Conservation (phyloP, 2,888 invertebrate genomes). For the Xylota segnis region DNA sequence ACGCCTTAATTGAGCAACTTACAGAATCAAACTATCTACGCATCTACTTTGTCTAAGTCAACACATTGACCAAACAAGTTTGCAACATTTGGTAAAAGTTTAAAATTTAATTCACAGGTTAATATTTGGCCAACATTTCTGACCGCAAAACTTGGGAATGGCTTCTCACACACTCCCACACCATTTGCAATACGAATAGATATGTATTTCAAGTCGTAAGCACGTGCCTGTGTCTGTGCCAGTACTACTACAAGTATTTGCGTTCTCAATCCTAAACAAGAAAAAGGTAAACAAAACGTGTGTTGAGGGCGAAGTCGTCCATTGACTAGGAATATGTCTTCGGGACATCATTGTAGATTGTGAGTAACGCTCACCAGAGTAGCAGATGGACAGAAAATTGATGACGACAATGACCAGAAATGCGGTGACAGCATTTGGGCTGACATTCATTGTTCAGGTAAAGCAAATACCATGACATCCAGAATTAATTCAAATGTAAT, state of each 20-base stretch:
- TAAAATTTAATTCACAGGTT: not conserved
- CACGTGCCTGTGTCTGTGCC: conserved; percentile 12
- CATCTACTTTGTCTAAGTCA: conserved; percentile 2
- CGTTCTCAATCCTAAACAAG: conserved; percentile 26
- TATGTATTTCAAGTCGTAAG: not conserved
- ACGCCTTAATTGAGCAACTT: not conserved
- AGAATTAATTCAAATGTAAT: conserved; percentile 76
- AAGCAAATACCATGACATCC: conserved; percentile 61
- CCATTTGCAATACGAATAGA: not conserved
- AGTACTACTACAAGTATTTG: conserved; percentile 28
- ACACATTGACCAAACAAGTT: conserved; percentile 10
- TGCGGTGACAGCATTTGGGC: conserved; percentile 57
- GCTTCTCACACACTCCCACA: not conserved
- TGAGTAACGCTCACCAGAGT: not conserved
- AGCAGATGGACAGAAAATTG: conserved; percentile 56
- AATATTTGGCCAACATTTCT: conserved; percentile 32
- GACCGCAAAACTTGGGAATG: conserved; percentile 16
- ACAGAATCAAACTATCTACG: not conserved
- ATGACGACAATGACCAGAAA: conserved; percentile 62
- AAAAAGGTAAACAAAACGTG: conserved; percentile 54
- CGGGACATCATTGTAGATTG: not conserved
- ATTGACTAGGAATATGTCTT: conserved; percentile 35
- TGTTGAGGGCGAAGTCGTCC: conserved; percentile 26
- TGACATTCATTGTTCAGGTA: conserved; percentile 67
- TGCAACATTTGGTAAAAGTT: conserved; percentile 13